Percentiles rank a stretch among this genome's conserved stretches.
Evolutionary conservation across 2,113 vertebrate species (phyloP).

Genomic region (Phrynosoma platyrhinos): DNA sequence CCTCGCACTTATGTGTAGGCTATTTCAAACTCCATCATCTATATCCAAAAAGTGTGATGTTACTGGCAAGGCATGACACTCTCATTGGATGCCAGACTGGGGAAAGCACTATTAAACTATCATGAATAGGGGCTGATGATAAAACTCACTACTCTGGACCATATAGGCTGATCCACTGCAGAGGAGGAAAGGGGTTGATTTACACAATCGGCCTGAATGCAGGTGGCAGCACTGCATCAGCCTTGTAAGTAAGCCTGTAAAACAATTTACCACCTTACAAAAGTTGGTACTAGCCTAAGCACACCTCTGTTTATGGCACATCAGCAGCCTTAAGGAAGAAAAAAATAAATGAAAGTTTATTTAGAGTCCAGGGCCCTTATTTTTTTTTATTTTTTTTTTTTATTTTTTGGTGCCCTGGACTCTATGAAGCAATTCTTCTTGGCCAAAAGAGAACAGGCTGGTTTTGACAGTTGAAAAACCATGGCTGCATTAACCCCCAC

Average conservation of each 20-base stretch:
- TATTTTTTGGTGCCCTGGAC: not conserved
- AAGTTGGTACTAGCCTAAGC: not conserved
- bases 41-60: not conserved
- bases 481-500: not conserved
- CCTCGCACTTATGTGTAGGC: not conserved
- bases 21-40: not conserved
- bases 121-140: not conserved
- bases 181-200: not conserved
- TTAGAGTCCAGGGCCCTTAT: no score
- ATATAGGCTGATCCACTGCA: not conserved
- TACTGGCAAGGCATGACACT: no score
- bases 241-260: not conserved
- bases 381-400: no score
- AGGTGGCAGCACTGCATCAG: not conserved
- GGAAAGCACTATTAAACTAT: not conserved
- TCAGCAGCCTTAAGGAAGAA: not conserved
- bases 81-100: not conserved
- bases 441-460: not conserved
- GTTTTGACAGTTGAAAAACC: not conserved
- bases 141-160: not conserved
- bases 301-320: not conserved
- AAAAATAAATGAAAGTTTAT: no score
- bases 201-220: not conserved
- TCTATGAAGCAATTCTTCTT: not conserved
- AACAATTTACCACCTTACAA: not conserved